These are phyloP conservation scores for Neolamprologus devosi DNA, from an alignment of 2,113 vertebrate genomes.

Conservation along the genomic window DNA sequence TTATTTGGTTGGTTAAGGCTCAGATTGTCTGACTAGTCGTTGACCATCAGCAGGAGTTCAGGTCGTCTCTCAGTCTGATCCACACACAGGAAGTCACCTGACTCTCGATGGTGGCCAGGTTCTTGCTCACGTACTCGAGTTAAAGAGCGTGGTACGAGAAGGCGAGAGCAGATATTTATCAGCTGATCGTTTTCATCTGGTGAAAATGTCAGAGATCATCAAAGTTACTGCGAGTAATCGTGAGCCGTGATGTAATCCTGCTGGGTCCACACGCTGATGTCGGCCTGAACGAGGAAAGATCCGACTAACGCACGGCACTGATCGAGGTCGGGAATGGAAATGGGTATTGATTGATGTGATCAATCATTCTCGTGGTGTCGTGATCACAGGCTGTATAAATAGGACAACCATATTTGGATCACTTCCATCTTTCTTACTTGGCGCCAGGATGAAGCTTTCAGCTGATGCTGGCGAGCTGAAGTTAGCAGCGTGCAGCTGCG, in stretches of 20 bases:
- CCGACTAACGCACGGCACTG: accelerated
- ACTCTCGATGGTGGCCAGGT: background rate
- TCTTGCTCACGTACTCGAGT: background rate
- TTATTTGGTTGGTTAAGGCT: background rate
- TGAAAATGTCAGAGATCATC: background rate
- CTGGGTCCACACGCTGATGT: background rate
- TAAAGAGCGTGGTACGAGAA: accelerated
- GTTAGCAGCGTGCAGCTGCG: background rate
- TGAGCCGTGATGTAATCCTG: background rate
- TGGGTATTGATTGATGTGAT: accelerated
- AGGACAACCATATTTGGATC: background rate
- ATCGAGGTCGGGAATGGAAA: background rate
- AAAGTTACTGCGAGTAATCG: background rate
- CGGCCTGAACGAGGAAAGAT: background rate
- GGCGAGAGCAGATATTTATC: background rate
- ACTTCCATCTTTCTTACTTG: background rate
- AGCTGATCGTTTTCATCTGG: background rate
- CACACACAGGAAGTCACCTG: background rate
- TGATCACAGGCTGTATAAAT: background rate
- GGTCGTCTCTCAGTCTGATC: background rate
- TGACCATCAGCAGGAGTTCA: background rate
- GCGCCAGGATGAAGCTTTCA: background rate
- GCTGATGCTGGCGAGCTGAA: background rate
- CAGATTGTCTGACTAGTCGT: background rate
- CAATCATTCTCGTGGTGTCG: accelerated